Evolutionary conservation across 2,113 vertebrate genomes (phyloP).

Genomic region (Crypturellus undulatus): DNA sequence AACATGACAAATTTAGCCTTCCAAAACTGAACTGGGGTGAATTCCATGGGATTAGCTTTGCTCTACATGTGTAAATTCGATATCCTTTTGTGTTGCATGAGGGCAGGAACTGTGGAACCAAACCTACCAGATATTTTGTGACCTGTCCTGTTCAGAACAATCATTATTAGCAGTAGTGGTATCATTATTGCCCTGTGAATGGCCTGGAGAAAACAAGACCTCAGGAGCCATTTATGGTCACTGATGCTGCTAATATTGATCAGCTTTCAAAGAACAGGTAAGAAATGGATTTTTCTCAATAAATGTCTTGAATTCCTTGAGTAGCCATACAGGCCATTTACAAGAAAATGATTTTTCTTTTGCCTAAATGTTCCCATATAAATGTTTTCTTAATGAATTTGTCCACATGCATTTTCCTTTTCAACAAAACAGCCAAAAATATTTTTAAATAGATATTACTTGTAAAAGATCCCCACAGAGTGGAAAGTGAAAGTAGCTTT

Average conservation of each 20-base stretch:
- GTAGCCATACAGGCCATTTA: background rate
- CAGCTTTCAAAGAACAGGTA: background rate
- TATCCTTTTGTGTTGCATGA: background rate
- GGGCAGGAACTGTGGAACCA: background rate
- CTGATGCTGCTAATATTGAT: background rate
- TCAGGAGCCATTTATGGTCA: background rate
- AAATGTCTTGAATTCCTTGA: background rate
- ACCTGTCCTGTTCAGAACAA: background rate
- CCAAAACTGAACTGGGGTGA: background rate
- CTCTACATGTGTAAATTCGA: background rate
- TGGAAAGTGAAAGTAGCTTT: background rate
- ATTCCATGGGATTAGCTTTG: background rate
- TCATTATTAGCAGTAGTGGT: background rate
- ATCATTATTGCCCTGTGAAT: background rate
- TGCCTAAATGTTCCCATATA: background rate
- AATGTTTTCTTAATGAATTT: background rate
- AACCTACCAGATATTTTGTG: background rate
- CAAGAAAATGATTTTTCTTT: background rate
- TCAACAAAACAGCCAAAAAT: background rate
- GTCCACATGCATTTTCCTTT: accelerated
- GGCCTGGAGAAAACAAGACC: background rate
- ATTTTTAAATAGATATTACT: background rate
- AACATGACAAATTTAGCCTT: background rate
- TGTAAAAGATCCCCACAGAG: background rate
- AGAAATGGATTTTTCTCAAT: background rate